Evolutionary conservation across 2,113 vertebrate genomes (phyloP), one percentile per base, ranked within the genome.

Genomic region (Xerus inauris): DNA sequence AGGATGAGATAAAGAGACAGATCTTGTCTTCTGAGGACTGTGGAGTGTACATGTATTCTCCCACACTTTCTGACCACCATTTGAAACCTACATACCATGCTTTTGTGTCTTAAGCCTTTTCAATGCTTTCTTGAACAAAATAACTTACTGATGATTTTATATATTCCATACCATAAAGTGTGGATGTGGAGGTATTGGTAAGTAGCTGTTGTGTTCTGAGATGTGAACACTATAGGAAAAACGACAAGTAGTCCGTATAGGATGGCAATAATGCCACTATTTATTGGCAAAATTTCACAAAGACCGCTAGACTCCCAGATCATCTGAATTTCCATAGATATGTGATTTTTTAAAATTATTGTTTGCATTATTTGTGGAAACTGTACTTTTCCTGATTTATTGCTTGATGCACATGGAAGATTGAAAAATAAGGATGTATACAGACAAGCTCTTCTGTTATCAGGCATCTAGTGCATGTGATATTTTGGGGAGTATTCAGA

Each of bases 401-500:
- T 79, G 38, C 13, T 26, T 82, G 19, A 84, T 87, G 65, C 11
- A 54, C 57, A 89, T 1, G 40, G 84, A 96, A 47, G 32, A 85
- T 35, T 72, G 65, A 84, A 89, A 93, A 91, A 77, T 88, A 95
- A 94, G 47, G 82, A 45, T 51, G 30, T 10, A 16, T 65, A 76
- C 7, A 81, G 59, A 64, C 19, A 67, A 85, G 24, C 40, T 91
- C 35, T 95, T 67, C 72, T 91, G 79, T 85, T 90, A 88, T 30
- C 71, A 83, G 57, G n/a, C 51, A 64, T 91, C 69, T 79, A 45
- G 47, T 80, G 35, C 82, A 75, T 86, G 83, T 45, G 84, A 26
- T 89, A 73, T 87, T 90, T 97, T 87, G 4, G 59, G 64, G 42
- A 87, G n/a, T 93, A 89, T 81, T 92, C 76, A 92, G 54, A 75